Evolutionary conservation across 1,140 invertebrate genomes (phyloP).

Genomic region (Cepaea nemoralis): DNA sequence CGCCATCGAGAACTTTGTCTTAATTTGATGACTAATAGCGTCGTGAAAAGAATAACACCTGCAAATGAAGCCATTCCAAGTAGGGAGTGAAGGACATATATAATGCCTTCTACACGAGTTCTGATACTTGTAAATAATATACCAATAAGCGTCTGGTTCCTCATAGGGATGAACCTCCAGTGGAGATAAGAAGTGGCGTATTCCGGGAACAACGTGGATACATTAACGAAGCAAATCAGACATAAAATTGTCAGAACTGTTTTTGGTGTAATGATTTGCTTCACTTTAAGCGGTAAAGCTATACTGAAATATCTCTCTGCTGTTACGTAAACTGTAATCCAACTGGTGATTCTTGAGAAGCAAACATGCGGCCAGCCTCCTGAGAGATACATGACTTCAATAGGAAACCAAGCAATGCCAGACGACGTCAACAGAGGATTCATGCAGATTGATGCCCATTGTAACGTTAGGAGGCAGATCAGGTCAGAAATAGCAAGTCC

Average conservation of each 20-base stretch:
- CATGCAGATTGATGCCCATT: neutral
- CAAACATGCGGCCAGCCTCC: constrained; percentile 14
- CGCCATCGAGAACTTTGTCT: neutral
- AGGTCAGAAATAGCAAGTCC: constrained; percentile 2
- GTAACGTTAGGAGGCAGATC: neutral
- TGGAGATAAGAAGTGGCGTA: neutral
- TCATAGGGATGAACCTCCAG: neutral
- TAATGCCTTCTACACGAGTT: neutral
- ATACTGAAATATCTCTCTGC: constrained; percentile 8
- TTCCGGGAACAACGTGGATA: neutral
- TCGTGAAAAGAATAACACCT: neutral
- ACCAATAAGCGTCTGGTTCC: neutral
- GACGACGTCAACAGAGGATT: neutral
- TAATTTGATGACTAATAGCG: neutral
- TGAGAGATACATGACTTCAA: constrained; percentile 7
- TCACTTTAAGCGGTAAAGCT: constrained; percentile 23
- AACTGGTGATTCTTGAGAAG: constrained; percentile 6
- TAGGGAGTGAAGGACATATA: neutral
- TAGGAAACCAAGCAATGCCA: neutral
- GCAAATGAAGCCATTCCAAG: neutral
- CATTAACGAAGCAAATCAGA: neutral
- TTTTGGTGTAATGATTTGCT: neutral
- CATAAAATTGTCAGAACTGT: neutral
- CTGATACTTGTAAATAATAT: neutral
- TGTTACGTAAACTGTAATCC: constrained; percentile 19